Percentiles rank a stretch among this genome's conserved stretches.
Evolutionary conservation across 92 coral and sea anemone genomes (phyloP).

Genomic region (Actinostola sp.): DNA sequence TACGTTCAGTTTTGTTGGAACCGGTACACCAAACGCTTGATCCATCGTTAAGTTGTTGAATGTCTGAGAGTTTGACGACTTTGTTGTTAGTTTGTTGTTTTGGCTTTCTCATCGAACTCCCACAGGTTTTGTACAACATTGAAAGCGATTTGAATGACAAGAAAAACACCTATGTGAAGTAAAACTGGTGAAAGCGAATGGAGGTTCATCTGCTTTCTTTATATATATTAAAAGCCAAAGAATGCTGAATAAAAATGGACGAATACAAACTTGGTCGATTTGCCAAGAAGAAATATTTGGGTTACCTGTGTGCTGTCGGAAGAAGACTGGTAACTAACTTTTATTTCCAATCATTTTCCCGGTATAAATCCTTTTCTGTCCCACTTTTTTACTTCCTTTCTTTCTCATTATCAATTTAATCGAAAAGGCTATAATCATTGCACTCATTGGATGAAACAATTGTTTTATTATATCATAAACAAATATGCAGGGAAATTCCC

Average conservation of each 20-base stretch:
- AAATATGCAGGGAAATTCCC: conserved; percentile 23
- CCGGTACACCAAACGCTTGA: conserved; percentile 93
- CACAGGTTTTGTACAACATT: background rate
- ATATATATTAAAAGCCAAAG: background rate
- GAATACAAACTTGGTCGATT: no score
- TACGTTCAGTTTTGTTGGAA: conserved; percentile 65
- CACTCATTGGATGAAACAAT: no score
- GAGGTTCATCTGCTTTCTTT: conserved; percentile 6
- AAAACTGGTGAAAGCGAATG: conserved; percentile 3
- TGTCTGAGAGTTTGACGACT: conserved; percentile 16
- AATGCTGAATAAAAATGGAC: background rate
- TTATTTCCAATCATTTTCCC: no score
- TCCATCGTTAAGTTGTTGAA: conserved; percentile 40
- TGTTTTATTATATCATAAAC: no score
- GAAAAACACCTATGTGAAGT: conserved; percentile 30
- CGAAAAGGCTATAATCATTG: no score
- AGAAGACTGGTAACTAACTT: no score
- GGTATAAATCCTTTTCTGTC: no score
- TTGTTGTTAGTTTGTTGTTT: background rate
- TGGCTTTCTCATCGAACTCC: background rate
- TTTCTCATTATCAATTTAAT: no score
- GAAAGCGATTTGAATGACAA: conserved; percentile 21
- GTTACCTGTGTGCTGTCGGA: no score
- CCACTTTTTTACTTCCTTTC: no score
- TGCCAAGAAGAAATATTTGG: no score